Conservation (phyloP, 1,140 invertebrate species). For the Procambarus virginalis region DNA sequence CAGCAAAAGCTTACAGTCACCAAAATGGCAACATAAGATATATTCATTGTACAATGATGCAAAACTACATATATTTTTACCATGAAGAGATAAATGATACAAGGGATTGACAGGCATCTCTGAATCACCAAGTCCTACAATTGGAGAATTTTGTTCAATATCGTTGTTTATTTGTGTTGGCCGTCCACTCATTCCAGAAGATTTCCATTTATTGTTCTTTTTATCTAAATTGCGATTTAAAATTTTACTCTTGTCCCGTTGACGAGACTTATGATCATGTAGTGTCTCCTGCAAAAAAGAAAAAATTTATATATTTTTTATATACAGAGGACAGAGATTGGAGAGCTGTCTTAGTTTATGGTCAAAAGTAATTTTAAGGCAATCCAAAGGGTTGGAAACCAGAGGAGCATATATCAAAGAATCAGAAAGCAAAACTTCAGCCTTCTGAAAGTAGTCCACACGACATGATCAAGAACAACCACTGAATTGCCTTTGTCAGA, state of each 20-base stretch:
- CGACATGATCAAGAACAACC: too few species aligned
- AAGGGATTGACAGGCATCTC: constrained; percentile 52
- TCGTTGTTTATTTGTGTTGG: constrained; percentile 26
- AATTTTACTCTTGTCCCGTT: constrained; percentile 56
- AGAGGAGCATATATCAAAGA: too few species aligned
- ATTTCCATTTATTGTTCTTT: constrained; percentile 63
- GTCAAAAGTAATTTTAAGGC: too few species aligned
- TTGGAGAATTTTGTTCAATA: constrained; percentile 15
- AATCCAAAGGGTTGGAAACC: too few species aligned
- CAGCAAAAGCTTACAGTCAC: too few species aligned
- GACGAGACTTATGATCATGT: constrained; percentile 53
- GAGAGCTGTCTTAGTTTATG: too few species aligned
- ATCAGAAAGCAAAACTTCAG: too few species aligned
- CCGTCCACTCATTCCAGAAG: constrained; percentile 14
- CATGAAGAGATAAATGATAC: constrained; percentile 25
- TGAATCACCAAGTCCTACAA: constrained; percentile 30
- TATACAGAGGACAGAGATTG: too few species aligned
- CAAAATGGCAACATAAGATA: too few species aligned
- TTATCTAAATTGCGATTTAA: constrained; percentile 50
- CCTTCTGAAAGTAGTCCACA: too few species aligned
- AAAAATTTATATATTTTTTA: not conserved
- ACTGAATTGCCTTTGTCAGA: too few species aligned
- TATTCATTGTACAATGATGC: not conserved
- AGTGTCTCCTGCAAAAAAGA: constrained; percentile 33
- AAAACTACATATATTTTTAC: not conserved